Evolutionary conservation across 2,888 invertebrate genomes (phyloP), one percentile per base, ranked within the genome.

Genomic region (Acanthococcus lagerstroemiae): DNA sequence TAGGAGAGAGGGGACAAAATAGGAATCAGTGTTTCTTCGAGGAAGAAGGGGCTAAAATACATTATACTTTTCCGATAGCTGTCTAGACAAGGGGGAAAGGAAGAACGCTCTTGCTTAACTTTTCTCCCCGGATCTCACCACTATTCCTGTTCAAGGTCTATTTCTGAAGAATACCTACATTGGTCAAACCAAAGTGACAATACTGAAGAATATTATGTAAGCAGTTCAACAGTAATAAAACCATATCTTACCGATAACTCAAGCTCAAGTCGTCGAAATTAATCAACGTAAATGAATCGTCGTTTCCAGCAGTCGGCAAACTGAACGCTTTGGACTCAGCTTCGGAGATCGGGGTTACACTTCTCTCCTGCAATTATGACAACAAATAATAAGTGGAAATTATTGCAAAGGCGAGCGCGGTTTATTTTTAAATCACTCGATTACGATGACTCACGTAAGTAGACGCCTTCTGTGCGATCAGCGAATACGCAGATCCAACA

Each of bases 401-500:
- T n/a, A n/a, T n/a, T n/a, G n/a, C n/a, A n/a, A n/a, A n/a, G n/a
- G n/a, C n/a, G n/a, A n/a, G n/a, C n/a, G n/a, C n/a, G n/a, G n/a
- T n/a, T n/a, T 24, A 22, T 21, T 45, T 45, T 45, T 5, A 15
- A 17, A 45, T 4, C 46, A 4, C 17, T 5, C 19, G 15, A 24
- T 52, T 12, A 24, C 30, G 46, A 7, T 25, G 3, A 60, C 60
- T 60, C 26, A 60, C 60, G 45, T 48, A 26, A 21, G 22, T 46
- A 3, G 73, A 70, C 5, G 80, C 80, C 60, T 69, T 69, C 55
- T 69, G 68, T 6, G 67, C 73, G 69, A 80, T 74, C 2, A 78
- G 78, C 0, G 80, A 80, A 70, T 79, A 80, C 0, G 79, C 79
- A 24, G 78, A 79, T 6, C 76, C 77, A 3, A 80, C 74, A 12